Conservation (phyloP, 2,797 vertebrate genomes). For the Channa striata region DNA sequence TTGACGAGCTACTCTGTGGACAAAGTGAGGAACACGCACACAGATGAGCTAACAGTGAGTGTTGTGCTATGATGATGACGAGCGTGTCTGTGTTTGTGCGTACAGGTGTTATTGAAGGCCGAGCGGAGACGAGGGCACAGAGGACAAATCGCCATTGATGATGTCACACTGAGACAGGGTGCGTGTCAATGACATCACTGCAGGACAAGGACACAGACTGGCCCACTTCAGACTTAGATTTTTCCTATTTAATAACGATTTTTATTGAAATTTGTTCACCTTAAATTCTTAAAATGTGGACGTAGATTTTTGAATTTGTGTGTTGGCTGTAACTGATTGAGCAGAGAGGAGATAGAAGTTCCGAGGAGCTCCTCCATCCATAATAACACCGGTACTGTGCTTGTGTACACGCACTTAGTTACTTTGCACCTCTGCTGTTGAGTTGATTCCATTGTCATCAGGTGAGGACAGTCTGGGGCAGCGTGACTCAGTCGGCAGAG, state of each 20-base stretch:
- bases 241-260: neutral
- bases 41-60: neutral
- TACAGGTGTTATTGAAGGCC: slow-evolving; percentile 90
- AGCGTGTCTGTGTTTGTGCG: slow-evolving; percentile 15
- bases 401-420: no score
- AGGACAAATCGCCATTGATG: slow-evolving; percentile 89
- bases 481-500: no score
- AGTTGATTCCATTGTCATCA: no score
- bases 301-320: no score
- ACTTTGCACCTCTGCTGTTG: no score
- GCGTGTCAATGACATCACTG: slow-evolving; percentile 65
- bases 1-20: slow-evolving; percentile 81
- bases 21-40: slow-evolving; percentile 81
- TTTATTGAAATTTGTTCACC: neutral
- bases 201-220: neutral
- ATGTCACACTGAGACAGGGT: slow-evolving; percentile 87
- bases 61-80: neutral
- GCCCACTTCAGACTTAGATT: no score
- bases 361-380: no score
- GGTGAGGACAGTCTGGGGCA: no score
- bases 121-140: slow-evolving; percentile 82
- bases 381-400: no score
- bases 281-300: neutral
- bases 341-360: no score
- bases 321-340: no score